phyloP scores from a whole-genome alignment of 2,113 vertebrate species.

The Pelecanus crispus region DNA sequence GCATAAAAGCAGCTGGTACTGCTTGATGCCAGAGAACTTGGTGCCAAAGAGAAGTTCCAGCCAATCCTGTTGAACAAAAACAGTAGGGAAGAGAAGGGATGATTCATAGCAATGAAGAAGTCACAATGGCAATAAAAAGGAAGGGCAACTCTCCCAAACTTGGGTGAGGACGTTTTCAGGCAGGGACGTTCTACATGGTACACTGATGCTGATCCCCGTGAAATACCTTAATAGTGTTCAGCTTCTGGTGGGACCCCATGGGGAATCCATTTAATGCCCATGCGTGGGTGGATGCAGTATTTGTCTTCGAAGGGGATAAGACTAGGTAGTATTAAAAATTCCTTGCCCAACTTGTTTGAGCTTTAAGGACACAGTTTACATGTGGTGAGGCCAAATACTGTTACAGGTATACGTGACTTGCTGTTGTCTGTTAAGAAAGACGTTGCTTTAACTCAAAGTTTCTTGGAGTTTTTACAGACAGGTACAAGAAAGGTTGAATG shows the following conservation, averaged over 20 bases:
- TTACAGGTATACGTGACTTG: not conserved
- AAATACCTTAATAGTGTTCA: not conserved
- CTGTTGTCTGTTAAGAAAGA: not conserved
- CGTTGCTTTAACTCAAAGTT: not conserved
- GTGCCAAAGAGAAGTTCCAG: not conserved
- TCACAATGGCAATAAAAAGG: not conserved
- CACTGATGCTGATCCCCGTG: not conserved
- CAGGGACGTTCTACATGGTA: not conserved
- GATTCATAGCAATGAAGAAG: not conserved
- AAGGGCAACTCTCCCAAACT: not conserved
- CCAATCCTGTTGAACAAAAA: not conserved
- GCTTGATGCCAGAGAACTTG: not conserved
- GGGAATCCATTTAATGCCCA: not conserved
- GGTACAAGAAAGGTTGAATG: not conserved
- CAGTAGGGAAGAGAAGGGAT: not conserved
- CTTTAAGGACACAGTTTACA: not conserved
- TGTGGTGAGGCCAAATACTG: not conserved
- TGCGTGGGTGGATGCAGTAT: not conserved
- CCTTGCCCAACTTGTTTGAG: not conserved
- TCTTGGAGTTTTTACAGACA: not conserved
- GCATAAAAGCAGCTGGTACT: not conserved
- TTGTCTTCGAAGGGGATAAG: not conserved
- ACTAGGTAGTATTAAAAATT: not conserved
- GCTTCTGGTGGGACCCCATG: fast-evolving
- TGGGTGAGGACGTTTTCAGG: not conserved